phyloP scores from a whole-genome alignment of 2,113 vertebrate species.

The Coptodon bakossiorum region DNA sequence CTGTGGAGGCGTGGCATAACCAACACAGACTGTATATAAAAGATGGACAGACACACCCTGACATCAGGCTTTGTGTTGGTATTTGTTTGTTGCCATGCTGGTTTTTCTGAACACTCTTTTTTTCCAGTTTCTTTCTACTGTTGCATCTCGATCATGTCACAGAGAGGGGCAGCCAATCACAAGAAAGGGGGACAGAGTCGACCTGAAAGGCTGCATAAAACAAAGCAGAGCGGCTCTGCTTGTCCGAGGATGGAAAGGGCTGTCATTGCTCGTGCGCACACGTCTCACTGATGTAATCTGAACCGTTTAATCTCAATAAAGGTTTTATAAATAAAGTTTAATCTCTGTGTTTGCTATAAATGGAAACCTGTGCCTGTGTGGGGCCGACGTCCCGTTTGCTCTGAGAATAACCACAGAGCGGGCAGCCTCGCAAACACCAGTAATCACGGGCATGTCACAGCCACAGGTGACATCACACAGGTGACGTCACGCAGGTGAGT shows the following conservation, averaged over 20 bases:
- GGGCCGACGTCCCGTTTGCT: fast-evolving
- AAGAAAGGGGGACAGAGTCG: not conserved
- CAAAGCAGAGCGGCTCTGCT: not conserved
- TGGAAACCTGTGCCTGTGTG: not conserved
- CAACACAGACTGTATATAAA: not conserved
- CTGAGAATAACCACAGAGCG: not conserved
- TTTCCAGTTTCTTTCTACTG: not conserved
- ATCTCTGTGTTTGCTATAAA: not conserved
- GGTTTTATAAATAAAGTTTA: not conserved
- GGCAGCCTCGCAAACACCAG: not conserved
- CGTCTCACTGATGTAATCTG: not conserved
- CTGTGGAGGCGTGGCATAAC: not conserved
- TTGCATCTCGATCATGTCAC: not conserved
- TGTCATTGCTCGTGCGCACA: not conserved
- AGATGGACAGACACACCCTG: not conserved
- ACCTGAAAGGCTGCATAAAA: not conserved
- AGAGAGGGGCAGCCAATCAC: not conserved
- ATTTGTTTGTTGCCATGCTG: not conserved
- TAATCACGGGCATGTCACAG: not conserved
- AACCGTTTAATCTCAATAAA: not conserved
- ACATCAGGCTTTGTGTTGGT: not conserved
- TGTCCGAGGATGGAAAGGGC: not conserved
- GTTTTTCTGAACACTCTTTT: not conserved
- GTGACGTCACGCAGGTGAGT: not conserved
- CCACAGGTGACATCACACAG: not conserved